Evolutionary conservation across 2,888 invertebrate genomes (phyloP), one percentile per base, ranked within the genome.

Genomic region (Dasypolia templi): DNA sequence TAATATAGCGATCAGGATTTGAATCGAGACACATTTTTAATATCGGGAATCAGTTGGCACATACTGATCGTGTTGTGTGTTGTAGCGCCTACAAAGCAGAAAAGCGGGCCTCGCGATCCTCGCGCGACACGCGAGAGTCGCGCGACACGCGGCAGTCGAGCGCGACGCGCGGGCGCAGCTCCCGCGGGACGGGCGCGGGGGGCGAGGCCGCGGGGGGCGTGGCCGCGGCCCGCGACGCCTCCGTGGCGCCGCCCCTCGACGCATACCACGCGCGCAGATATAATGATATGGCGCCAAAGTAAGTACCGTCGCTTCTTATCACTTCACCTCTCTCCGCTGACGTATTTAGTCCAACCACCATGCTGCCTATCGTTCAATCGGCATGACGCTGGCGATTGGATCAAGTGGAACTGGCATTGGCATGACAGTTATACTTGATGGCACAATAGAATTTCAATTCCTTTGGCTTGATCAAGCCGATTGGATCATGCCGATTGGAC

Each of bases 251-350:
- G 92, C 89, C 94, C 90, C 82, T 92, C 94, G 95, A 95, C 94
- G 97, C 98, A 92, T 94, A 94, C 94, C 93, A 97, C 98, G 90
- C 97, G 98, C 95, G 95, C 95, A 91, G 95, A 95, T 98, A 98
- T 96, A 97, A 97, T 93, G 98, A 98, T 95, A 97, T 98, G 97
- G 98, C 98, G 92, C 98, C 98, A 93, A 98, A 98, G 98, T 98
- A 97, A 97, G 98, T 97, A 90, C 53, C 55, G 7, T 42, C 17
- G 7, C 46, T n/a, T 68, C 22, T 22, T 29, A 6, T 22, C 26
- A 32, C 12, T 4, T 29, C 32, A 35, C 17, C n/a, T 22, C 4
- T 3, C 35, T 59, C 12, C 7, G 14, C 29, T n/a, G 14, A 32
- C 14, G n/a, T n/a, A n/a, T n/a, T n/a, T n/a, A n/a, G n/a, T n/a